Conservation (phyloP, 1,140 invertebrate species). For the Diploscapter pachys region DNA sequence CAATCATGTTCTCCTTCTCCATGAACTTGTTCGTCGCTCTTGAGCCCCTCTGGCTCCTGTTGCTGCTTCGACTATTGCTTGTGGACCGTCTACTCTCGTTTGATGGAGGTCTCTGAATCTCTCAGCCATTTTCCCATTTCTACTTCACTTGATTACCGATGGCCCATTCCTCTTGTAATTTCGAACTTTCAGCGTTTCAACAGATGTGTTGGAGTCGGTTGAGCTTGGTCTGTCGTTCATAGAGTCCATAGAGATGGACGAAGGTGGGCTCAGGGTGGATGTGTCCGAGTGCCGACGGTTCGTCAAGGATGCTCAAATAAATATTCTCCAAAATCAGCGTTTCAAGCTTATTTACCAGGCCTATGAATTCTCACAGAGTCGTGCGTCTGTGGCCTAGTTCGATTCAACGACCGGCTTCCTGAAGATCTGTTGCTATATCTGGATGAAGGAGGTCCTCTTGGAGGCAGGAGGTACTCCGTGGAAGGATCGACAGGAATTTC, state of each 20-base stretch:
- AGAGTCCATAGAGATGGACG: too few relatives aligned
- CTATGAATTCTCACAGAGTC: slow-evolving; percentile 7
- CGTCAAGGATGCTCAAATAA: background rate
- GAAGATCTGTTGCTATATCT: background rate
- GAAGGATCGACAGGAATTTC: slow-evolving; percentile 13
- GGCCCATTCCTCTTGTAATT: background rate
- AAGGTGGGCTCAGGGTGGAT: too few relatives aligned
- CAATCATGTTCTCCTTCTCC: slow-evolving; percentile 39
- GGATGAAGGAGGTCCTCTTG: slow-evolving; percentile 3
- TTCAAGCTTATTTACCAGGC: background rate
- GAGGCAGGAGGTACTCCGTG: slow-evolving; percentile 16
- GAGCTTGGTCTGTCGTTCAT: background rate
- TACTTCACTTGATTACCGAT: background rate
- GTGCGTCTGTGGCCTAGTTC: slow-evolving; percentile 5
- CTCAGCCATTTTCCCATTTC: background rate
- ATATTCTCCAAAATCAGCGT: background rate
- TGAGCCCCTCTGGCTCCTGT: slow-evolving; percentile 18
- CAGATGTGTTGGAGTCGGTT: slow-evolving; percentile 8
- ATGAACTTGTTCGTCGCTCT: slow-evolving; percentile 33
- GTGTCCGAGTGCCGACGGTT: too few relatives aligned
- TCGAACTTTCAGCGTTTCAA: background rate
- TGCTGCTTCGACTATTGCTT: slow-evolving; percentile 4
- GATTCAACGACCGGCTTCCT: background rate
- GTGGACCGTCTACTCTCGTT: background rate
- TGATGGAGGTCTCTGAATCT: background rate